These are phyloP conservation scores for Monochamus alternatus DNA, from an alignment of 2,888 invertebrate genomes.

Conservation along the genomic window DNA sequence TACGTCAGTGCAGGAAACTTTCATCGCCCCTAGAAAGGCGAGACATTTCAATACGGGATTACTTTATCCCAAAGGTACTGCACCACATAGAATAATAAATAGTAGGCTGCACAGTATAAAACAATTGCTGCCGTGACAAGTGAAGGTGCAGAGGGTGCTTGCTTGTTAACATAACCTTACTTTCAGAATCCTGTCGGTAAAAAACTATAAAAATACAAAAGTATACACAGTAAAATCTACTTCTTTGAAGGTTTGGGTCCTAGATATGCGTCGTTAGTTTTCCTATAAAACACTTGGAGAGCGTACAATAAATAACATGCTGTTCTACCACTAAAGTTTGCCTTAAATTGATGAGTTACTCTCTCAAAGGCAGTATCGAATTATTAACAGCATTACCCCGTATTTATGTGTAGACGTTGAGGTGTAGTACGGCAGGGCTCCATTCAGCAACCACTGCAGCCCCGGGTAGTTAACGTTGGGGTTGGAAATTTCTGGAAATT, in stretches of 20 bases:
- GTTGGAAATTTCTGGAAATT: conserved; percentile 77
- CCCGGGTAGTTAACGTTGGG: conserved; percentile 84
- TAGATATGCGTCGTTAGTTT: background rate
- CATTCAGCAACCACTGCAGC: conserved; percentile 72
- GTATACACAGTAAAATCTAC: background rate
- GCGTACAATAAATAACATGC: background rate
- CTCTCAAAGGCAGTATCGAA: background rate
- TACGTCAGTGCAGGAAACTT: background rate
- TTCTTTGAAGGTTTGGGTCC: background rate
- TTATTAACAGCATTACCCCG: background rate
- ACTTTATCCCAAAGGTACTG: background rate
- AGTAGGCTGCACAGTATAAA: background rate
- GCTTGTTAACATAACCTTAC: background rate
- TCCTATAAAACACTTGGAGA: too few relatives aligned
- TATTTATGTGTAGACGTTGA: background rate
- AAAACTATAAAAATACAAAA: conserved; percentile 7
- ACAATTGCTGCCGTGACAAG: conserved; percentile 1
- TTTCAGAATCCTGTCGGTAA: background rate
- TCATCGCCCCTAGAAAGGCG: background rate
- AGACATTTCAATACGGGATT: background rate
- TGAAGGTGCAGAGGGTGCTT: background rate
- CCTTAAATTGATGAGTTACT: background rate
- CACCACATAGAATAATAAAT: background rate
- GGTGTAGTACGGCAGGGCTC: conserved; percentile 7
- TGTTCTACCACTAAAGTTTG: background rate